Percentiles rank a stretch among this genome's conserved stretches.
phyloP scores from a whole-genome alignment of 2,113 vertebrate species.

The Cinclus mexicanus region DNA sequence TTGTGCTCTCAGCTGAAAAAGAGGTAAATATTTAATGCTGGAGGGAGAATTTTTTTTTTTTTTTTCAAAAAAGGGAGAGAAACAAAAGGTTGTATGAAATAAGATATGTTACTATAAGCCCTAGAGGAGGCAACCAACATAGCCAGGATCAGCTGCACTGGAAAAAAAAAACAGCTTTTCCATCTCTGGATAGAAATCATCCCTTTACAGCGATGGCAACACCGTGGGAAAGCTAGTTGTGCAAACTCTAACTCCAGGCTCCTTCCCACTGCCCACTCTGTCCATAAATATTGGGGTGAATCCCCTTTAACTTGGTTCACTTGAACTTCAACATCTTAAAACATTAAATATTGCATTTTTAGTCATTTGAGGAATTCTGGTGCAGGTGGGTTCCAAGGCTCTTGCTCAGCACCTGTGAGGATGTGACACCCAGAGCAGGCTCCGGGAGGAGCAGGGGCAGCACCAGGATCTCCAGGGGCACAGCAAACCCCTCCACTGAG shows the following conservation, averaged over 20 bases:
- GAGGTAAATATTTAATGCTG: neutral
- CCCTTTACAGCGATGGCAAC: neutral
- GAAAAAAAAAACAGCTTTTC: neutral
- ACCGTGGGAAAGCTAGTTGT: neutral
- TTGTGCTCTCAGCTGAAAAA: neutral
- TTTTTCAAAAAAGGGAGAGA: neutral
- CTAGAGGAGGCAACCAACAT: neutral
- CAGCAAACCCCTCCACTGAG: neutral
- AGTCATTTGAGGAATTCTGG: neutral
- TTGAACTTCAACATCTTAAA: neutral
- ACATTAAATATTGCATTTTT: rapidly evolving
- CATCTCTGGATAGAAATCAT: neutral
- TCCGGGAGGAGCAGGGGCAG: neutral
- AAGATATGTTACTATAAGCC: neutral
- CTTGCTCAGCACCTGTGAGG: neutral
- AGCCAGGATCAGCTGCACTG: neutral
- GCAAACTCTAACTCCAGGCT: neutral
- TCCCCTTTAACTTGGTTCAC: neutral
- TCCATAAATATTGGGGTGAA: neutral
- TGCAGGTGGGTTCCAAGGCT: neutral
- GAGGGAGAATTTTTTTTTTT: neutral
- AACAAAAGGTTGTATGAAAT: neutral
- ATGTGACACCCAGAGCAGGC: neutral
- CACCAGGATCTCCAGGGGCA: neutral
- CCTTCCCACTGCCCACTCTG: neutral